Percentiles rank a stretch among this genome's conserved stretches.
Evolutionary conservation across 2,797 vertebrate genomes (phyloP).

Genomic region (Sebastes hubbsi): DNA sequence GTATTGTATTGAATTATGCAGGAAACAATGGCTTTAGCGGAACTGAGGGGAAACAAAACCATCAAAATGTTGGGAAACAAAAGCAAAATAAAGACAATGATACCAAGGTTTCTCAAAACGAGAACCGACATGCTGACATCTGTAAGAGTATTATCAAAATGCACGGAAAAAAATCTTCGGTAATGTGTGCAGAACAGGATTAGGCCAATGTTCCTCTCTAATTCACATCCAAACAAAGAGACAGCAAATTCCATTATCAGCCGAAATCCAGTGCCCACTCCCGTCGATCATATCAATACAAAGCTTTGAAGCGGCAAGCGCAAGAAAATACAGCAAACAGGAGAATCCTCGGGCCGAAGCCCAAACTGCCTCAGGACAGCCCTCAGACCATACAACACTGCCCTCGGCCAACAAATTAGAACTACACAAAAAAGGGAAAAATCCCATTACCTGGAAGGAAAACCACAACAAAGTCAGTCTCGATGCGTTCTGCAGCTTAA

Average conservation of each 20-base stretch:
- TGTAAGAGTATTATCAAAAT: slow-evolving; percentile 1
- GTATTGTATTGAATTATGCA: background rate
- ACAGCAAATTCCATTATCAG: slow-evolving; percentile 4
- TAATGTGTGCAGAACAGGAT: slow-evolving; percentile 6
- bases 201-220: background rate
- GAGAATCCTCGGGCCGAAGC: slow-evolving; percentile 37
- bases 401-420: slow-evolving; percentile 61
- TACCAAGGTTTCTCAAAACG: background rate
- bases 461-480: slow-evolving; percentile 11
- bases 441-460: slow-evolving; percentile 36
- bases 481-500: slow-evolving; percentile 12
- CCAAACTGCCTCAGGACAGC: slow-evolving; percentile 57
- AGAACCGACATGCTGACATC: background rate
- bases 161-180: background rate
- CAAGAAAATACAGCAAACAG: slow-evolving; percentile 22
- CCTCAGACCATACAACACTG: slow-evolving; percentile 52
- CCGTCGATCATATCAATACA: background rate
- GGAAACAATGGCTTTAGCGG: background rate
- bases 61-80: background rate
- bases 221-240: slow-evolving; percentile 23
- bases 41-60: background rate
- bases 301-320: slow-evolving; percentile 23
- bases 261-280: background rate
- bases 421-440: slow-evolving; percentile 25
- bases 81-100: background rate